Conservation (phyloP, 2,113 vertebrate genomes). For the Corythoichthys haematopterus region DNA sequence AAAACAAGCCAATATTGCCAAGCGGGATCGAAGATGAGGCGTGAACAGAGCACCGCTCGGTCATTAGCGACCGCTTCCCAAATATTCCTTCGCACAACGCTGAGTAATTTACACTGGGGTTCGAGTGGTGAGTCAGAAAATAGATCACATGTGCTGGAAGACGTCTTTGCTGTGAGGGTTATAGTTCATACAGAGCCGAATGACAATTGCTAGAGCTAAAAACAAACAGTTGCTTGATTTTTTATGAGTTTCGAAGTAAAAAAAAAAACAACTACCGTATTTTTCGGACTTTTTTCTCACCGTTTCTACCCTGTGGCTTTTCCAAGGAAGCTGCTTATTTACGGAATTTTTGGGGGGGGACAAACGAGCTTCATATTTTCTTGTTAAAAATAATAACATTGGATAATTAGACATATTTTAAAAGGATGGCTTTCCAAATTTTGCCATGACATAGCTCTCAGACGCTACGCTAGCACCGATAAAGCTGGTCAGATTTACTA, state of each 20-base stretch:
- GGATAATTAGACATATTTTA: no score
- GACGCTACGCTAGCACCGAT: no score
- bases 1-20: conserved; percentile 3
- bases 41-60: conserved; percentile 6
- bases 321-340: no score
- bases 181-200: not conserved
- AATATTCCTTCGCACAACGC: conserved; percentile 53
- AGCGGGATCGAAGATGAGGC: not conserved
- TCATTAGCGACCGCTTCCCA: conserved; percentile 44
- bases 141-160: conserved; percentile 9
- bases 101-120: conserved; percentile 49
- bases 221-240: not conserved
- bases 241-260: not conserved
- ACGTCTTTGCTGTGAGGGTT: not conserved
- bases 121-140: conserved; percentile 30
- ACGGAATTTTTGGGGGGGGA: no score
- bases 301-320: no score
- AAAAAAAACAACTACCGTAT: no score
- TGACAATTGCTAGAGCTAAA: not conserved
- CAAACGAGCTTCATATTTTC: no score
- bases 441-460: no score
- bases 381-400: no score
- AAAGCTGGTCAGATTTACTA: no score
- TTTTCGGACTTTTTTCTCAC: no score
- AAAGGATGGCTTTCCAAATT: no score